phyloP scores from a whole-genome alignment of 1,140 invertebrate genomes.

The Aphidius ervi region DNA sequence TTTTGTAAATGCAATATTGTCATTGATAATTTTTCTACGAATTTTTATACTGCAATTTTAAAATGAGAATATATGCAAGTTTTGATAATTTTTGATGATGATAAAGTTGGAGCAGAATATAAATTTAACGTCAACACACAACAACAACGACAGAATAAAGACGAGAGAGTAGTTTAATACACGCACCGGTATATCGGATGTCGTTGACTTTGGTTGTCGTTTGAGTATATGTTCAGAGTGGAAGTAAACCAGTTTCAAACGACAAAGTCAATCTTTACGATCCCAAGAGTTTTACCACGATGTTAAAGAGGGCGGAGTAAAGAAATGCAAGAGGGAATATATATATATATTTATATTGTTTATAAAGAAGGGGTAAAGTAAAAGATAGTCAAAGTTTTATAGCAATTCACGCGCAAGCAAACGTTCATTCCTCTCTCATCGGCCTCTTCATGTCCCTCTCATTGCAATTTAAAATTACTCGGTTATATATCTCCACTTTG shows the following conservation, averaged over 20 bases:
- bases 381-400: constrained; percentile 10
- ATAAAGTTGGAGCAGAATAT: constrained; percentile 23
- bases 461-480: too few species aligned
- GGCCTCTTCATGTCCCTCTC: too few species aligned
- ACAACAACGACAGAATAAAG: background rate
- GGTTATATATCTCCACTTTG: too few species aligned
- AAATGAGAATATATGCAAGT: too few species aligned
- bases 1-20: too few species aligned
- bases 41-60: too few species aligned
- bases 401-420: background rate
- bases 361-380: constrained; percentile 4
- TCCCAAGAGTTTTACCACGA: constrained; percentile 26
- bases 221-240: constrained; percentile 9
- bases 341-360: constrained; percentile 7
- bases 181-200: constrained; percentile 10
- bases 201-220: constrained; percentile 15
- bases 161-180: background rate
- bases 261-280: constrained; percentile 25
- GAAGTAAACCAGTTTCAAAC: constrained; percentile 23
- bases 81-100: constrained; percentile 31
- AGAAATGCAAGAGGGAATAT: constrained; percentile 5
- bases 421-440: too few species aligned
- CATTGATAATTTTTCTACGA: too few species aligned
- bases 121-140: constrained; percentile 13
- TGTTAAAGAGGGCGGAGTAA: constrained; percentile 22